These are phyloP conservation scores for Paguma larvata DNA, from an alignment of 2,797 vertebrate species.

Conservation along the genomic window DNA sequence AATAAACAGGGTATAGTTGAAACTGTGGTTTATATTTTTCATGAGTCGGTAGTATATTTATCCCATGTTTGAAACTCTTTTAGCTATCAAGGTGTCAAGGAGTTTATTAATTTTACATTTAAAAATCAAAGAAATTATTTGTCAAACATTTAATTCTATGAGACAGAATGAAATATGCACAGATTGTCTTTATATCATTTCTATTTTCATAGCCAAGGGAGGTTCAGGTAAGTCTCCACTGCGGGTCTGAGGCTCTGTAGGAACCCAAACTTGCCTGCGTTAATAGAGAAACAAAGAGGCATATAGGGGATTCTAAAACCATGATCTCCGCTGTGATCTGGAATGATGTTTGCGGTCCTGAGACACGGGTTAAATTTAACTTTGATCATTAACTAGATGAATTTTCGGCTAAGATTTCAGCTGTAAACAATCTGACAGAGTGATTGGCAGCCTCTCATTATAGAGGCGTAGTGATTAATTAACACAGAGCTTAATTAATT, in stretches of 20 bases:
- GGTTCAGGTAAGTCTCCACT: neutral
- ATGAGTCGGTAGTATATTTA: neutral
- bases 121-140: neutral
- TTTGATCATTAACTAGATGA: conserved; percentile 82
- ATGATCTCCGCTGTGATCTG: neutral
- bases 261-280: neutral
- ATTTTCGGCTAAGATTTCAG: conserved; percentile 77
- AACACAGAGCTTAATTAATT: conserved; percentile 85
- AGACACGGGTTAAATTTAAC: conserved; percentile 84
- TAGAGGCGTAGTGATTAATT: conserved; percentile 83
- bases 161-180: neutral
- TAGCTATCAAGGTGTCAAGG: neutral
- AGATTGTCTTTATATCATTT: neutral
- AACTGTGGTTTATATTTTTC: neutral
- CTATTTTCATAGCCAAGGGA: neutral
- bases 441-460: conserved; percentile 86
- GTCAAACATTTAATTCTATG: neutral
- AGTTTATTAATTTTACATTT: neutral
- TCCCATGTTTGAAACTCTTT: neutral
- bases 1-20: neutral
- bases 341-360: conserved; percentile 62
- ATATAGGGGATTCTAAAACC: neutral
- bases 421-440: conserved; percentile 84
- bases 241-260: accelerated
- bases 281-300: neutral